A percentile compares a stretch with the other conserved stretches of the same genome.
These are phyloP conservation scores for Cnemophilus loriae DNA, from an alignment of 2,113 vertebrate species.

Conservation along the genomic window DNA sequence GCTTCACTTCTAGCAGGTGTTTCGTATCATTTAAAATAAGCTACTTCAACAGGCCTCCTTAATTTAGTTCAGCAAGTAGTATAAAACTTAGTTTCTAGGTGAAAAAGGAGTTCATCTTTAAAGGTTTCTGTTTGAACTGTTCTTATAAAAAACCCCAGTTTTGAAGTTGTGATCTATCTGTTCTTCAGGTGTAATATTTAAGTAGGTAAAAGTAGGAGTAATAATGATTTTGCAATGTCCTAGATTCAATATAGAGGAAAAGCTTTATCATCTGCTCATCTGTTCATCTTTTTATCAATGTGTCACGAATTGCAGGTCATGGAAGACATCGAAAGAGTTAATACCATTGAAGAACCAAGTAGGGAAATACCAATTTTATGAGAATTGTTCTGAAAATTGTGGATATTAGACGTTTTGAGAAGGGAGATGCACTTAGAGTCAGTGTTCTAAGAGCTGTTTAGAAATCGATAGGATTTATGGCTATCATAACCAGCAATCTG, in stretches of 20 bases:
- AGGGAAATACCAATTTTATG: neutral
- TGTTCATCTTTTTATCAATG: neutral
- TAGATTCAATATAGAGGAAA: neutral
- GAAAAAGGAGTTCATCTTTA: neutral
- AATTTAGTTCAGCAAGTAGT: neutral
- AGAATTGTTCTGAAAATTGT: neutral
- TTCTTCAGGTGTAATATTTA: neutral
- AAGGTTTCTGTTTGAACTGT: neutral
- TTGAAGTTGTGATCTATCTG: neutral
- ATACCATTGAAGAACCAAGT: neutral
- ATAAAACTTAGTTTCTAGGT: neutral
- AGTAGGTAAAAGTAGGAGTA: neutral
- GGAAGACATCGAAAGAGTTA: neutral
- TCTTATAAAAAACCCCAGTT: fast-evolving
- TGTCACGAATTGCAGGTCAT: fast-evolving
- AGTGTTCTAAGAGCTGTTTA: neutral
- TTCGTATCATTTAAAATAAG: neutral
- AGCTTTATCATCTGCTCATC: neutral
- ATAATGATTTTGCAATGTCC: neutral
- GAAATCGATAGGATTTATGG: neutral
- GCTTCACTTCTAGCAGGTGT: neutral
- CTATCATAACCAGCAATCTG: neutral
- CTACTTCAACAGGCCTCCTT: neutral
- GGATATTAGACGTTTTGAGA: neutral
- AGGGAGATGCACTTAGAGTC: neutral